A percentile compares a stretch with the other conserved stretches of the same genome.
phyloP scores from a whole-genome alignment of 2,113 vertebrate species.

The Hippoglossus stenolepis region DNA sequence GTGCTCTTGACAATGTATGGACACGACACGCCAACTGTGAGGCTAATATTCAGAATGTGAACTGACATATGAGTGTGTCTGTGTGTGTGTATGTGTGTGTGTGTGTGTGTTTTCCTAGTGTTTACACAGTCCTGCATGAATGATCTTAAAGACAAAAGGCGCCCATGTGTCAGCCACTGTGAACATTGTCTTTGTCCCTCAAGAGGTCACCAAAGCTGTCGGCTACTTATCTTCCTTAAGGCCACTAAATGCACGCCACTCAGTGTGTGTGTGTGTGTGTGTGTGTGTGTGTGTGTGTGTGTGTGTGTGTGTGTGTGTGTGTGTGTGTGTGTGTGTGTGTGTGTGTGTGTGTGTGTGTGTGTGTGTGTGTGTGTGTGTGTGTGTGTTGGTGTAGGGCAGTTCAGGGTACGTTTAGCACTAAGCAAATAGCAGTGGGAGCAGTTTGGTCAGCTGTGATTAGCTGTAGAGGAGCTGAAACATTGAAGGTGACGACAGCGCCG shows the following conservation, averaged over 20 bases:
- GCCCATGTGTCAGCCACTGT: slow-evolving; percentile 46
- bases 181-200: slow-evolving; percentile 51
- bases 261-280: slow-evolving; percentile 48
- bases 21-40: slow-evolving; percentile 13
- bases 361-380: slow-evolving; percentile 31
- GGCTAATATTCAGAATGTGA: slow-evolving; percentile 3
- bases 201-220: slow-evolving; percentile 74
- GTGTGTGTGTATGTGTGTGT: not conserved
- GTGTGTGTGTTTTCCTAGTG: not conserved
- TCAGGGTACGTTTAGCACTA: slow-evolving; percentile 56
- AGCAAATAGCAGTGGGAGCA: slow-evolving; percentile 74
- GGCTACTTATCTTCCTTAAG: slow-evolving; percentile 68
- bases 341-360: slow-evolving; percentile 31
- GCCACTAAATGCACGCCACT: slow-evolving; percentile 60
- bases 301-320: slow-evolving; percentile 20
- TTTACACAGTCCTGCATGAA: slow-evolving; percentile 24
- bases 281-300: slow-evolving; percentile 14
- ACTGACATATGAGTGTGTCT: slow-evolving; percentile 5
- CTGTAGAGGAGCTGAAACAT: slow-evolving; percentile 67
- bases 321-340: slow-evolving; percentile 31
- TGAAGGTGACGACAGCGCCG: slow-evolving; percentile 75
- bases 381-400: slow-evolving; percentile 38
- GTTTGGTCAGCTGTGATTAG: slow-evolving; percentile 83
- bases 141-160: slow-evolving; percentile 16
- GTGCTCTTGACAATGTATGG: not conserved